Evolutionary conservation across 2,797 vertebrate genomes (phyloP).

Genomic region (Jordanella pulchra): DNA sequence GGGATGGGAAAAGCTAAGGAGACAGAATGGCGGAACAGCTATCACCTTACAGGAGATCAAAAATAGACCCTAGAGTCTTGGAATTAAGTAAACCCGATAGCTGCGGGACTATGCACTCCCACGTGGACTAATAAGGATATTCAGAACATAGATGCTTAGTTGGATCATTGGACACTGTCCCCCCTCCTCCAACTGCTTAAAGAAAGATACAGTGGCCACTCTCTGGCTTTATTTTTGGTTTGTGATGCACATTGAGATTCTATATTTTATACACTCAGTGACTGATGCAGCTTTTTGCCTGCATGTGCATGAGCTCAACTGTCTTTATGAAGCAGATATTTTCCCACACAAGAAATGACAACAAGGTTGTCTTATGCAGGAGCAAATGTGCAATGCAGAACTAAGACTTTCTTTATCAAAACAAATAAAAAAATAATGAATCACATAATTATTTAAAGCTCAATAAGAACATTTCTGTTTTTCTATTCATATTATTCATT

Average conservation of each 20-base stretch:
- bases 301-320: constrained; percentile 44
- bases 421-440: background rate
- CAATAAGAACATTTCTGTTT: background rate
- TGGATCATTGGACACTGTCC: constrained; percentile 56
- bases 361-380: background rate
- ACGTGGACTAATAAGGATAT: constrained; percentile 86
- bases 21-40: constrained; percentile 63
- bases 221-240: constrained; percentile 77
- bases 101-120: constrained; percentile 69
- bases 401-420: background rate
- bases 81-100: constrained; percentile 83
- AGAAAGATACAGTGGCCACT: constrained; percentile 27
- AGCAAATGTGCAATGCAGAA: background rate
- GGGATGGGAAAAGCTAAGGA: constrained; percentile 66
- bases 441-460: background rate
- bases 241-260: constrained; percentile 63
- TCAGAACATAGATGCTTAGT: constrained; percentile 68
- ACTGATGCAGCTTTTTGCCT: constrained; percentile 54
- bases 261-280: constrained; percentile 55
- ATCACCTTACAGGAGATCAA: constrained; percentile 80
- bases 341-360: constrained; percentile 11
- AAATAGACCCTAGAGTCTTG: constrained; percentile 84
- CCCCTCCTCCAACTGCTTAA: constrained; percentile 58
- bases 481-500: background rate
- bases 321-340: constrained; percentile 12